Evolutionary conservation across 2,113 vertebrate genomes (phyloP).

Genomic region (Cavia porcellus): DNA sequence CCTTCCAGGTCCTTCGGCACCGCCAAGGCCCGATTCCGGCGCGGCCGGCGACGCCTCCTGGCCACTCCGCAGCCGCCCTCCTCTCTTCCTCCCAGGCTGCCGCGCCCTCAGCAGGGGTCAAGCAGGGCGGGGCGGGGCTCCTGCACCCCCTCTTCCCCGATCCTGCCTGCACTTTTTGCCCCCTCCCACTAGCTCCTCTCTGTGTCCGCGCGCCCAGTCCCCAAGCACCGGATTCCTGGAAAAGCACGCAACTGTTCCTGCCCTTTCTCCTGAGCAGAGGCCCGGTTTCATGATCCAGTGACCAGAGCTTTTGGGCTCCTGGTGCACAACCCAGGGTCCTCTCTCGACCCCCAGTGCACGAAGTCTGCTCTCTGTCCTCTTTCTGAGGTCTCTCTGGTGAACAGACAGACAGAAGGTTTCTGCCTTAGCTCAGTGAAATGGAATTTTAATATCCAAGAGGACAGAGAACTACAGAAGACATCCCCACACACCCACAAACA

Average conservation of each 20-base stretch:
- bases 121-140: too few relatives aligned
- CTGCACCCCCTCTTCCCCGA: too few relatives aligned
- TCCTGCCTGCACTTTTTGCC: not conserved
- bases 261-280: not conserved
- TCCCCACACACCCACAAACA: too few relatives aligned
- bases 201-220: fast-evolving
- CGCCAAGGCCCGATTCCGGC: not conserved
- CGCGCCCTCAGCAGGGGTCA: fast-evolving
- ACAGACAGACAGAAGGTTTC: not conserved
- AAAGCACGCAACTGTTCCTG: not conserved
- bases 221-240: not conserved
- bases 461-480: not conserved
- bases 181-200: not conserved
- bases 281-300: not conserved
- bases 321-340: too few relatives aligned
- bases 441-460: not conserved
- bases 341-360: not conserved
- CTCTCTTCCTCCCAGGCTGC: not conserved
- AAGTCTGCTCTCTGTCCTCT: not conserved
- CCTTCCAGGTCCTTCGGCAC: not conserved
- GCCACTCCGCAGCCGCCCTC: not conserved
- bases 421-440: not conserved
- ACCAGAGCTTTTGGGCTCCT: not conserved
- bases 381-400: fast-evolving
- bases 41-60: not conserved